Conservation (phyloP, 2,797 vertebrate genomes). For the Chloroceryle inda region DNA sequence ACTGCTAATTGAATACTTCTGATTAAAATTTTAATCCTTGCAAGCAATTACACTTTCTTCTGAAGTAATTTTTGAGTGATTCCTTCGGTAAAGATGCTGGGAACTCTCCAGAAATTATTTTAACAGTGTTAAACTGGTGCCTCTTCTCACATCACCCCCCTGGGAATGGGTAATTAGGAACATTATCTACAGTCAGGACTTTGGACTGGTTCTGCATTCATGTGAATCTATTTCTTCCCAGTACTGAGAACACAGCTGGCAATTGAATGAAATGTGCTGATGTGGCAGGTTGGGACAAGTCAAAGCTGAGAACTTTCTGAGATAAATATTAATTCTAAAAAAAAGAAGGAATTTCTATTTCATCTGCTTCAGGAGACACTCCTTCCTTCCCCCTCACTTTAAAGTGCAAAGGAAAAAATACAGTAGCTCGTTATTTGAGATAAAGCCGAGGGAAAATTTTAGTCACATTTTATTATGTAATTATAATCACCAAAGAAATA, state of each 20-base stretch:
- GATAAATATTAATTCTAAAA: background rate
- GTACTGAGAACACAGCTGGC: background rate
- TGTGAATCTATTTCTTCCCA: background rate
- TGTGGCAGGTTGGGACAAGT: background rate
- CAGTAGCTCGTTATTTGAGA: background rate
- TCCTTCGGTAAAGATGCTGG: background rate
- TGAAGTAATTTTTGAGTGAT: slow-evolving; percentile 58
- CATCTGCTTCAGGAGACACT: background rate
- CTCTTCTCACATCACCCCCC: background rate
- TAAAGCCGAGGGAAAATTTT: background rate
- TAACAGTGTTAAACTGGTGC: slow-evolving; percentile 18
- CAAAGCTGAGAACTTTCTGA: background rate
- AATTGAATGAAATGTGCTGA: background rate
- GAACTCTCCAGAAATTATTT: slow-evolving; percentile 46
- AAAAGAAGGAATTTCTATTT: background rate
- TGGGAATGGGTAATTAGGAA: slow-evolving; percentile 53
- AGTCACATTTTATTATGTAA: background rate
- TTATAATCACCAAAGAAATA: background rate
- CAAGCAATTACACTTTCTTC: slow-evolving; percentile 75
- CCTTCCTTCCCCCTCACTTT: background rate
- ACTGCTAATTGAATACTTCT: slow-evolving; percentile 71
- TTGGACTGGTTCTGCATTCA: background rate
- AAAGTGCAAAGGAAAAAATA: background rate
- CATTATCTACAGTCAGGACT: slow-evolving; percentile 3
- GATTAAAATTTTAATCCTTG: slow-evolving; percentile 76